Conservation (phyloP, 1,140 invertebrate species). For the Calephelis nemesis region DNA sequence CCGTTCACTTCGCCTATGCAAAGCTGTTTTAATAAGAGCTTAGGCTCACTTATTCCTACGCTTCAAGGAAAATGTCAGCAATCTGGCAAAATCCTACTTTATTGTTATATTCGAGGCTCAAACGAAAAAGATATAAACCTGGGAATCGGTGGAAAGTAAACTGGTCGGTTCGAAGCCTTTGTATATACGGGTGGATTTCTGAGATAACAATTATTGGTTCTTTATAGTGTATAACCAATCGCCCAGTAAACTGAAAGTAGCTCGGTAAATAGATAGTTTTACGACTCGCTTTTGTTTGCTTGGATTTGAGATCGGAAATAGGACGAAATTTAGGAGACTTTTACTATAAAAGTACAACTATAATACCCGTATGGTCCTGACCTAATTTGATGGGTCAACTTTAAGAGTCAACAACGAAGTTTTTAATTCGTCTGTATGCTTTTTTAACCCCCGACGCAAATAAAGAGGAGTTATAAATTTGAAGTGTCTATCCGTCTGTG, state of each 20-base stretch:
- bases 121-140: conserved; percentile 68
- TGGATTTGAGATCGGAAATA: background rate
- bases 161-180: conserved; percentile 45
- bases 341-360: no score
- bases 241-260: conserved; percentile 37
- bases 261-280: conserved; percentile 29
- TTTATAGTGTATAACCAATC: conserved; percentile 49
- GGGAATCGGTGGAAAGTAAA: conserved; percentile 69
- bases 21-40: conserved; percentile 75
- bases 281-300: background rate
- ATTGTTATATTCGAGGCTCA: conserved; percentile 72
- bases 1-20: conserved; percentile 52
- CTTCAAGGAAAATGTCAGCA: conserved; percentile 72
- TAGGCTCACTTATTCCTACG: conserved; percentile 56
- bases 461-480: no score
- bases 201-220: conserved; percentile 68
- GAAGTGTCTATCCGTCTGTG: no score
- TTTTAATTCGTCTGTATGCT: no score
- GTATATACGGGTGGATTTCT: conserved; percentile 48
- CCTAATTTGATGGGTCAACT: no score
- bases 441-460: no score
- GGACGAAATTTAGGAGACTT: no score
- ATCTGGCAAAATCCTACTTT: conserved; percentile 75
- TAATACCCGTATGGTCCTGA: no score
- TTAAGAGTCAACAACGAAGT: no score